Evolutionary conservation across 2,797 vertebrate species (phyloP).

Genomic region (Sebastes melanostomus): DNA sequence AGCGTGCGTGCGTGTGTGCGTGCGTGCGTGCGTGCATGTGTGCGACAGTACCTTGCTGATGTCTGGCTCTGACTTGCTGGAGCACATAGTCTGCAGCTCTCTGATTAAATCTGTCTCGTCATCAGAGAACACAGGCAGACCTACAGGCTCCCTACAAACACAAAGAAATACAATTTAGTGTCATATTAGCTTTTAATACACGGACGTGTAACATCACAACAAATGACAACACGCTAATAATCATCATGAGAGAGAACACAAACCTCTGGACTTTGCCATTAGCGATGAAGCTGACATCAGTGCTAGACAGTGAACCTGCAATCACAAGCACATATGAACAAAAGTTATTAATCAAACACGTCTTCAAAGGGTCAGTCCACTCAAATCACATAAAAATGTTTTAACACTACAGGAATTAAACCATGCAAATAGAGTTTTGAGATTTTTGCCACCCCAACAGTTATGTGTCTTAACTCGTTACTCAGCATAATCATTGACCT

Average conservation of each 20-base stretch:
- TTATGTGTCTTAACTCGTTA: neutral
- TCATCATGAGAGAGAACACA: slow-evolving; percentile 5
- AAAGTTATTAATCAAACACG: neutral
- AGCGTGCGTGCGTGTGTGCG: too few relatives aligned
- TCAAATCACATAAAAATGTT: neutral
- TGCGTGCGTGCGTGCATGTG: too few relatives aligned
- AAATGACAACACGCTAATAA: neutral
- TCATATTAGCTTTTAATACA: neutral
- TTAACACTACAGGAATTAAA: neutral
- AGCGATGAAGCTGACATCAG: slow-evolving; percentile 66
- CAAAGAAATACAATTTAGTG: neutral
- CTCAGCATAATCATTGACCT: neutral
- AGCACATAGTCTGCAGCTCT: slow-evolving; percentile 94
- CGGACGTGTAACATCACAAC: neutral
- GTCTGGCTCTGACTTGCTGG: slow-evolving; percentile 95
- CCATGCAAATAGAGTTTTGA: neutral
- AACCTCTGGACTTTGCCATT: slow-evolving; percentile 73
- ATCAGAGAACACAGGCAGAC: slow-evolving; percentile 87
- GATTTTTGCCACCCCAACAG: too few relatives aligned
- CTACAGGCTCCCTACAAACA: slow-evolving; percentile 70
- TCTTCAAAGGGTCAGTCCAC: neutral
- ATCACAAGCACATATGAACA: neutral
- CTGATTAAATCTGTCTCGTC: slow-evolving; percentile 91
- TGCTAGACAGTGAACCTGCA: slow-evolving; percentile 73
- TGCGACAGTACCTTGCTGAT: slow-evolving; percentile 88